Base-by-base conservation (phyloP, 2,888 invertebrate genomes). In the Cerastis leucographa region DNA sequence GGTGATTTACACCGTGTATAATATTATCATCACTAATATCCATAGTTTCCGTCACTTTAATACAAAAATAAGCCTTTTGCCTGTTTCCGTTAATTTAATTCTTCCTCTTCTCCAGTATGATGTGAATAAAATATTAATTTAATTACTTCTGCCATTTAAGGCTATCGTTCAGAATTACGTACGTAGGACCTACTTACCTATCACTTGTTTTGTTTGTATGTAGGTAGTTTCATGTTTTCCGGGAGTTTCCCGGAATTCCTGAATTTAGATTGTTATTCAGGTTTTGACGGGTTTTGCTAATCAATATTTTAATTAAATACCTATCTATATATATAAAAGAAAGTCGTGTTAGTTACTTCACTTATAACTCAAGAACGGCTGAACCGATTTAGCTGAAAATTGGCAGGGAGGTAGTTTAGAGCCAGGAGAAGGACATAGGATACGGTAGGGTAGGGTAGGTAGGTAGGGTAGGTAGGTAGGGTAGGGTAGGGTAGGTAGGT, bases 141-240 rank as follows among this genome's bases (percentile, higher is more conserved):
- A 2, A 22, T 1, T 22, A 59, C 8, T 70, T 6, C 12, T 61
- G 12, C 25, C 25, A 22, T 44, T 11, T 40, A 44, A 14, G 44
- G 64, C 42, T 80, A 59, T 59, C 49, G 56, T 11, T 56, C 3
- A 25, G 35, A 49, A 35, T 7, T 73, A 64, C 49, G 40, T 64
- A n/a, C 4, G 12, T 64, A 40, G 19, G 3, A 17, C 11, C 2
- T 9, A 17, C 35, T 40, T 54, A 17, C 35, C 29, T 54, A 59
- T 72, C 19, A 19, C 17, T n/a, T 62, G 54, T 66, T 75, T 62
- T 75, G 46, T 80, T 75, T 70, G 9, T 56, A 22, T 12, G 46
- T 66, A 44, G 7, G 12, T 22, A 73, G 5, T 17, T 51, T 11
- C 8, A 9, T 22, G 17, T 81, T 51, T 62, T 59, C 51, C 44